These are phyloP conservation scores for Tridacna gigas DNA, from an alignment of 2,888 invertebrate species.

Conservation along the genomic window DNA sequence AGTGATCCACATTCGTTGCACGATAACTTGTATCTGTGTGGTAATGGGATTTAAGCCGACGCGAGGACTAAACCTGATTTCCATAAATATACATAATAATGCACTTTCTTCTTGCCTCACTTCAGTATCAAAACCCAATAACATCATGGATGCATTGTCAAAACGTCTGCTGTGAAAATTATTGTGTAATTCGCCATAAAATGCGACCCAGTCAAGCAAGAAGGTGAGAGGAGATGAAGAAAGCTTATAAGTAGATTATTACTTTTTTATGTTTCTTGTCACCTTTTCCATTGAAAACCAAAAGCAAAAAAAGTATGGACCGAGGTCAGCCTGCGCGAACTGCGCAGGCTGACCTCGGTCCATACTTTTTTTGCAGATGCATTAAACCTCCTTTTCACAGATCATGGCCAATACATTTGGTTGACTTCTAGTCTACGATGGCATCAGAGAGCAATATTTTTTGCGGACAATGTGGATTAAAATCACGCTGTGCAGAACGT, in stretches of 20 bases:
- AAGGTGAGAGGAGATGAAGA: slow-evolving; percentile 8
- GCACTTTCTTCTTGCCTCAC: slow-evolving; percentile 13
- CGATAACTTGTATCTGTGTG: not conserved
- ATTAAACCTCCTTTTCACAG: too few species aligned
- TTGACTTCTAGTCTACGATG: too few species aligned
- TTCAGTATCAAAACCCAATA: slow-evolving; percentile 30
- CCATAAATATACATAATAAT: slow-evolving; percentile 38
- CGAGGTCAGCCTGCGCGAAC: too few species aligned
- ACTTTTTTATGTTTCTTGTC: not conserved
- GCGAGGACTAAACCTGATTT: not conserved
- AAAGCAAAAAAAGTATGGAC: too few species aligned
- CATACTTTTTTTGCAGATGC: too few species aligned
- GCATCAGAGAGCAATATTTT: too few species aligned
- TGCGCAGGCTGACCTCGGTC: too few species aligned
- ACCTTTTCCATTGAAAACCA: not conserved
- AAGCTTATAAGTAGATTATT: slow-evolving; percentile 19
- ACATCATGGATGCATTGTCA: slow-evolving; percentile 7
- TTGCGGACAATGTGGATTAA: too few species aligned
- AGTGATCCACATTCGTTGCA: not conserved
- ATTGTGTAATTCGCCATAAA: slow-evolving; percentile 25
- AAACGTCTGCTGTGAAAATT: slow-evolving; percentile 14
- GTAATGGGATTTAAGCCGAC: not conserved
- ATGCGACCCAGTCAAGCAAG: not conserved
- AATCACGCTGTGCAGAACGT: too few species aligned
- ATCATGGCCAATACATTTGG: too few species aligned